Base-by-base conservation (phyloP, 1,140 invertebrate species). In the Copidosoma floridanum region DNA sequence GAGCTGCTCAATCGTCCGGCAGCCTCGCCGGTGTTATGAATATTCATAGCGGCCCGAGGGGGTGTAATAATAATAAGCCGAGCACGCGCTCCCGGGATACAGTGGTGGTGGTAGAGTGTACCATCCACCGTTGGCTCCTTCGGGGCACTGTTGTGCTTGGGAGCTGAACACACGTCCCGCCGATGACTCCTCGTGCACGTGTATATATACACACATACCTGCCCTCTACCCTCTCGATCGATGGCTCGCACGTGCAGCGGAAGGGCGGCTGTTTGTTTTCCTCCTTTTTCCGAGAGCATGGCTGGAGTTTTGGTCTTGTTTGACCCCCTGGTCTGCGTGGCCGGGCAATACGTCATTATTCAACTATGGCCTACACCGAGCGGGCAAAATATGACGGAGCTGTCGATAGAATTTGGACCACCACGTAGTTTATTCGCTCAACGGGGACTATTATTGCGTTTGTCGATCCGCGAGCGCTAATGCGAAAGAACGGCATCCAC, bases 41-140 rank as follows among this genome's bases (percentile, higher is more conserved):
- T 61, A 61, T 61, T 54, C 58, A 55, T 54, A n/a, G n/a, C 6
- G 26, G 26, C 26, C 12, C n/a, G n/a, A n/a, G n/a, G n/a, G n/a
- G n/a, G n/a, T n/a, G n/a, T n/a, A n/a, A n/a, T n/a, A n/a, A n/a
- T n/a, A n/a, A n/a, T 44, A 44, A 44, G 46, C 24, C 23, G 12
- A 23, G n/a, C n/a, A n/a, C n/a, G n/a, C n/a, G n/a, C n/a, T n/a
- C n/a, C n/a, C n/a, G n/a, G n/a, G n/a, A n/a, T n/a, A n/a, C n/a
- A n/a, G n/a, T n/a, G n/a, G n/a, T n/a, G n/a, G n/a, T n/a, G 14
- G 16, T 8, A 18, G 38, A 6, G 38, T 41, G 38, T 41, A 41
- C 18, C 40, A 43, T 20, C 21, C 4, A 37, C 32, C 10, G 32
- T 4, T 27, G 18, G 43, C 37, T 40, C 55, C 27, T 44, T 35